These are phyloP conservation scores for Drosophila ohnishii DNA, from an alignment of 1,140 invertebrate genomes.

Conservation along the genomic window DNA sequence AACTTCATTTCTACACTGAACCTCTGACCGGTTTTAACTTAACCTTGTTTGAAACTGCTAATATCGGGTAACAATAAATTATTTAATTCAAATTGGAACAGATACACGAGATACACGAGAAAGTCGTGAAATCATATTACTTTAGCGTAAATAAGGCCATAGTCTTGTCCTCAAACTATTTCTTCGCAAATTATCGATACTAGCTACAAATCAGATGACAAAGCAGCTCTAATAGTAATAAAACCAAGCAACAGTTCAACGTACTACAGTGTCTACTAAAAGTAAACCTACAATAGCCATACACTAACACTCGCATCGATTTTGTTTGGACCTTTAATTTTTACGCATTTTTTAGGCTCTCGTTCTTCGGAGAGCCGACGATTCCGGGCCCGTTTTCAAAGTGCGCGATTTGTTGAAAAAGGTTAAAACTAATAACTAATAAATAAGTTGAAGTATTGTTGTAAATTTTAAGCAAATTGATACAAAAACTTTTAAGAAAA, in stretches of 20 bases:
- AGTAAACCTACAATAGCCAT: slow-evolving; percentile 78
- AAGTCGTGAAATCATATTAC: neutral
- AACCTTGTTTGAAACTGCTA: neutral
- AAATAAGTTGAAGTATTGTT: slow-evolving; percentile 78
- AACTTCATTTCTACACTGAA: neutral
- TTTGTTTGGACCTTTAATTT: slow-evolving; percentile 64
- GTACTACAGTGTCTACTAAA: slow-evolving; percentile 80
- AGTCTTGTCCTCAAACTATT: neutral
- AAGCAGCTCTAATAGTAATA: slow-evolving; percentile 39
- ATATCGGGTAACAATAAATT: neutral
- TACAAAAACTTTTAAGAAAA: slow-evolving; percentile 62
- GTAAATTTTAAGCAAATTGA: slow-evolving; percentile 72
- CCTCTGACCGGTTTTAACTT: neutral
- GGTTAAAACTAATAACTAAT: slow-evolving; percentile 56
- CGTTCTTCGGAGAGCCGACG: slow-evolving; percentile 31
- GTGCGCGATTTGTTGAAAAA: slow-evolving; percentile 74
- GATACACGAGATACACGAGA: neutral
- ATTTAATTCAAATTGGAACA: neutral
- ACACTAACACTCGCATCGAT: slow-evolving; percentile 64
- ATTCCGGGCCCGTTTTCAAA: slow-evolving; percentile 65
- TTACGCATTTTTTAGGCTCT: slow-evolving; percentile 56
- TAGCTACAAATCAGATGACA: slow-evolving; percentile 20
- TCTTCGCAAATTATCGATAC: neutral
- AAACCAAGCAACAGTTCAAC: slow-evolving; percentile 70
- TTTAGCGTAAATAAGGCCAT: neutral